Percentiles rank a stretch among this genome's conserved stretches.
Conservation (phyloP, 1,140 invertebrate species). For the Bombus affinis region DNA sequence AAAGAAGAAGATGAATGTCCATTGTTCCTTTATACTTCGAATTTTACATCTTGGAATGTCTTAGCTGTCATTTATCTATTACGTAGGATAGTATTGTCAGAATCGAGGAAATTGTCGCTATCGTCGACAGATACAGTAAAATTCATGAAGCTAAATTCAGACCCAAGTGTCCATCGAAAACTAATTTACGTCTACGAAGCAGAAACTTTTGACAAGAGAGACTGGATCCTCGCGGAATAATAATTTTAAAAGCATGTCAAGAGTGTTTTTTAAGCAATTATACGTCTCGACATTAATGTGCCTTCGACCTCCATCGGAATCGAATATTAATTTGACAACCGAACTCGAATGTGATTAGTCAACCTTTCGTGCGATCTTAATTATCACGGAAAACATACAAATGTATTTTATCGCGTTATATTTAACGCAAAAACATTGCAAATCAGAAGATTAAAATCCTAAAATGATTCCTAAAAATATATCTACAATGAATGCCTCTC, state of each 20-base stretch:
- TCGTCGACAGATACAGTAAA: too few species aligned
- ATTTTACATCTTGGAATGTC: neutral
- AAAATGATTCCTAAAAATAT: neutral
- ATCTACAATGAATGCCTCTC: too few species aligned
- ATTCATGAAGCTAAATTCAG: too few species aligned
- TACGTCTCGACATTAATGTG: neutral
- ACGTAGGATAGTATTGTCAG: neutral
- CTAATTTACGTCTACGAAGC: neutral
- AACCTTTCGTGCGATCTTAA: neutral
- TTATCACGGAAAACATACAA: neutral
- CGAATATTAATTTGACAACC: neutral
- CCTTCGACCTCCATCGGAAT: constrained; percentile 10
- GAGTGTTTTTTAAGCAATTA: neutral
- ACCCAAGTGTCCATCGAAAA: neutral
- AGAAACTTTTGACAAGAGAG: neutral
- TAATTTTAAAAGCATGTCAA: constrained; percentile 36
- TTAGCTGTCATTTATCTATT: neutral
- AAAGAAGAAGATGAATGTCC: neutral
- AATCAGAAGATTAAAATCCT: neutral
- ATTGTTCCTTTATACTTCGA: neutral
- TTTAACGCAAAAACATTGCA: neutral
- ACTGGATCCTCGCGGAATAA: neutral
- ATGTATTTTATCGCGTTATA: neutral
- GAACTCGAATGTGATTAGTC: neutral
- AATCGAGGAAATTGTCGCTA: neutral